Evolutionary conservation across 2,888 invertebrate species (phyloP).

Genomic region (Lochmaea crataegi): DNA sequence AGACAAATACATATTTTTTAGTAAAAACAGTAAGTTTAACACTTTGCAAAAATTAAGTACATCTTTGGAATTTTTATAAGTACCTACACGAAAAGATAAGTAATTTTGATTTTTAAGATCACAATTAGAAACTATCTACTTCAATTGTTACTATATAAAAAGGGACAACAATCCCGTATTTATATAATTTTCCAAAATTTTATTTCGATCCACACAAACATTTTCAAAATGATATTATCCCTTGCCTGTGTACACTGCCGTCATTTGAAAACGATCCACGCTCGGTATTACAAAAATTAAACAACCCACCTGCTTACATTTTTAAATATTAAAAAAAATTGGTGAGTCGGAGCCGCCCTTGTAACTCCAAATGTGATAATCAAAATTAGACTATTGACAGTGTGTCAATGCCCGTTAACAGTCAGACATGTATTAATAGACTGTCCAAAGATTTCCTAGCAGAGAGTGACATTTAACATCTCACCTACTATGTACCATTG

Average conservation of each 20-base stretch:
- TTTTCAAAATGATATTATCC: background rate
- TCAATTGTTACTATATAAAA: background rate
- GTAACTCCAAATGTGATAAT: too few relatives aligned
- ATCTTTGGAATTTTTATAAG: background rate
- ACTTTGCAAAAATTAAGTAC: background rate
- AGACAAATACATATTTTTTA: background rate
- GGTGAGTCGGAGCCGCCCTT: too few relatives aligned
- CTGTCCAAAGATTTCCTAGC: too few relatives aligned
- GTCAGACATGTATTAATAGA: too few relatives aligned
- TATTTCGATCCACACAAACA: background rate
- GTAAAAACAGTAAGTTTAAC: background rate
- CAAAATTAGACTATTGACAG: too few relatives aligned
- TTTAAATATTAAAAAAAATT: too few relatives aligned
- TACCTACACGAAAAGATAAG: background rate
- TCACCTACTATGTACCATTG: too few relatives aligned
- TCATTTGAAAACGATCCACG: background rate
- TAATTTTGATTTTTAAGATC: background rate
- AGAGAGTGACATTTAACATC: too few relatives aligned
- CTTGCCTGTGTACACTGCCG: background rate
- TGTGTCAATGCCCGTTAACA: too few relatives aligned
- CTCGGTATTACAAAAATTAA: background rate
- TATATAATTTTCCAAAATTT: slow-evolving; percentile 4
- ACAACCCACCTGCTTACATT: too few relatives aligned
- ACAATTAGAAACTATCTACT: slow-evolving; percentile 4
- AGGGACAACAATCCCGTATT: background rate